These are phyloP conservation scores for Huso huso DNA, from an alignment of 2,797 vertebrate species.

Conservation along the genomic window DNA sequence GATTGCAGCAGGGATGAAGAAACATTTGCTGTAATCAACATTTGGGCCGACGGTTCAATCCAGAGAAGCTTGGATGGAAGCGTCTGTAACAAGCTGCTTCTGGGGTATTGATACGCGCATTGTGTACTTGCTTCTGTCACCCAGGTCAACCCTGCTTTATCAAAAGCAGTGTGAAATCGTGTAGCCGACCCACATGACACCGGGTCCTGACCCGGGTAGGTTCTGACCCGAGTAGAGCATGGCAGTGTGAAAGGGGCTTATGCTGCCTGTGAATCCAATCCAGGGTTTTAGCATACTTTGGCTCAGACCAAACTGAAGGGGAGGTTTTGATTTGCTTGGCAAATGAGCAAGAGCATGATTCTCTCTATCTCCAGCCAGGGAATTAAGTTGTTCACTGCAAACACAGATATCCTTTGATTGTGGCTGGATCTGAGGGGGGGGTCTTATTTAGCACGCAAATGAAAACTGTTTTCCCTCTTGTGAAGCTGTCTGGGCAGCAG, in stretches of 20 bases:
- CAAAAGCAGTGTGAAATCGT: too few relatives aligned
- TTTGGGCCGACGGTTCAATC: too few relatives aligned
- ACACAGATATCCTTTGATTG: slow-evolving; percentile 22
- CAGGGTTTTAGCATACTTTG: slow-evolving; percentile 39
- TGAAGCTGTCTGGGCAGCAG: slow-evolving; percentile 6
- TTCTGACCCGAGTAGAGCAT: too few relatives aligned
- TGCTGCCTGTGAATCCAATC: slow-evolving; percentile 33
- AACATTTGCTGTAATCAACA: too few relatives aligned
- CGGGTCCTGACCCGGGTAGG: too few relatives aligned
- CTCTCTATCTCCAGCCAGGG: slow-evolving; percentile 10
- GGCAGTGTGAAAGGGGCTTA: background rate
- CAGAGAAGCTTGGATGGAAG: too few relatives aligned
- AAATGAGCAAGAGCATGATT: slow-evolving; percentile 25
- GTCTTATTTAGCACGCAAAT: slow-evolving; percentile 22
- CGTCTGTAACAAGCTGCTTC: too few relatives aligned
- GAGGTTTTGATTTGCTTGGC: slow-evolving; percentile 42
- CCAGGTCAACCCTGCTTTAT: too few relatives aligned
- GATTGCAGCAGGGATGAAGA: too few relatives aligned
- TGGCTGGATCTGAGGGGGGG: slow-evolving; percentile 17
- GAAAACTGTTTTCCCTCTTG: background rate
- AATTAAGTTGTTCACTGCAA: slow-evolving; percentile 20
- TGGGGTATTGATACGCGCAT: too few relatives aligned
- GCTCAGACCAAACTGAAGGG: slow-evolving; percentile 16
- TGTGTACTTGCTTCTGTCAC: too few relatives aligned
- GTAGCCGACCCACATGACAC: too few relatives aligned